Base-by-base conservation (phyloP, 2,797 vertebrate species). In the Gallinago nigripennis region DNA sequence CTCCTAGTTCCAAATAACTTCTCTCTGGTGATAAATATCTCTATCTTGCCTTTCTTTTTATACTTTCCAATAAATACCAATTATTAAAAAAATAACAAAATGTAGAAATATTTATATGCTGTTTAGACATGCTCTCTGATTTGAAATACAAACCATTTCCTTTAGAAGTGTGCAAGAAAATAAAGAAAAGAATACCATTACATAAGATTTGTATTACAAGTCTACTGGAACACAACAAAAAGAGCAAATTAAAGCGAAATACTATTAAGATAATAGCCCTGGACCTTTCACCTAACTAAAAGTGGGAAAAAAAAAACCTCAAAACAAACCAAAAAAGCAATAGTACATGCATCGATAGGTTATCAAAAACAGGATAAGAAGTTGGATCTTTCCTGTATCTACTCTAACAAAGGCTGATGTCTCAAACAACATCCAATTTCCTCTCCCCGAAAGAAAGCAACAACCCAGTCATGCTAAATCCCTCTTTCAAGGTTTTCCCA, bases 91-190 rank as follows among this genome's bases (percentile, higher is more conserved):
- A 61, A 7, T 0, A 33, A 4, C 41, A 65, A 87, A 92, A 69
- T 27, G 16, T 19, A 28, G 27, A 84, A 56, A 66, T 72, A 65
- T 2, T 33, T n/a, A 57, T 31, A 27, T 48, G 43, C 39, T 87
- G 43, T 69, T 88, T 37, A 80, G 43, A 84, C 28, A 69, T 25
- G 33, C 58, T 83, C 48, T 81, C 70, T 46, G n/a, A 66, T 86
- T 88, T 76, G 70, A 88, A 83, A 96, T 78, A 92, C 58, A 94
- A 94, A 92, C 80, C 50, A 83, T 82, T 80, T 92, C 94, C 92
- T 94, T 92, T 50, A 92, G 51, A 57, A 88, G 64, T 70, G 64
- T 60, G 82, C 64, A 89, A 89, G 71, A 91, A 96, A 95, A 93
- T 39, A 69, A 92, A 91, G 68, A 86, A 69, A 92, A 91, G 23